Percentiles rank a stretch among this genome's conserved stretches.
Conservation (phyloP, 1,140 invertebrate genomes). For the Rhyacophila brunnea region DNA sequence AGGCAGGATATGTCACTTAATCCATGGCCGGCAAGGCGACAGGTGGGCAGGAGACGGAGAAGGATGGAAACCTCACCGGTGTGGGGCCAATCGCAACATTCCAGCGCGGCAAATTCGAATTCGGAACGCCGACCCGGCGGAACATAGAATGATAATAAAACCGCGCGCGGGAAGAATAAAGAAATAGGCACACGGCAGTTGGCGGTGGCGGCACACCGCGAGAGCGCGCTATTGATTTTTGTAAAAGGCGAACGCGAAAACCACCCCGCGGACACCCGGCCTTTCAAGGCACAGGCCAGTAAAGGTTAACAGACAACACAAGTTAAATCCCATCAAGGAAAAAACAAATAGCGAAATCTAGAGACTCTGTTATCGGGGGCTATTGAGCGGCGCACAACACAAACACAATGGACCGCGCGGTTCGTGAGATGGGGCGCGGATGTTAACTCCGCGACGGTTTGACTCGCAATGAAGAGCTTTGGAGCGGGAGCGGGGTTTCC, state of each 20-base stretch:
- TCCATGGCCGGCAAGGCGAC: no score
- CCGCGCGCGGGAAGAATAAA: slow-evolving; percentile 19
- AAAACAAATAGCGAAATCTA: not conserved
- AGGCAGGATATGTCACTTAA: no score
- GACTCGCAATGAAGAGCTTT: slow-evolving; percentile 8
- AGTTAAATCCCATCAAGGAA: slow-evolving; percentile 3
- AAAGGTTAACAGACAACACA: not conserved
- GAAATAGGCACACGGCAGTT: slow-evolving; percentile 20
- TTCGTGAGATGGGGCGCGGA: not conserved
- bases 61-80: not conserved
- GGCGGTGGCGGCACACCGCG: slow-evolving; percentile 15
- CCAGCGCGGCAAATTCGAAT: not conserved
- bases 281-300: not conserved
- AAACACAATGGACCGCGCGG: slow-evolving; percentile 9
- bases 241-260: slow-evolving; percentile 22
- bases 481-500: slow-evolving; percentile 6
- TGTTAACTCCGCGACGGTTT: slow-evolving; percentile 6
- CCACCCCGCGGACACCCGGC: slow-evolving; percentile 1
- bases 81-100: not conserved
- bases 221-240: slow-evolving; percentile 27
- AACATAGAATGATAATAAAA: no score
- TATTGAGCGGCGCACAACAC: not conserved
- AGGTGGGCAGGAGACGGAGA: not conserved
- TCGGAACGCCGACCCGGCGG: not conserved
- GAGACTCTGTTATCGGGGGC: not conserved